phyloP scores from a whole-genome alignment of 2,797 vertebrate genomes.

The Eremophila alpestris region DNA sequence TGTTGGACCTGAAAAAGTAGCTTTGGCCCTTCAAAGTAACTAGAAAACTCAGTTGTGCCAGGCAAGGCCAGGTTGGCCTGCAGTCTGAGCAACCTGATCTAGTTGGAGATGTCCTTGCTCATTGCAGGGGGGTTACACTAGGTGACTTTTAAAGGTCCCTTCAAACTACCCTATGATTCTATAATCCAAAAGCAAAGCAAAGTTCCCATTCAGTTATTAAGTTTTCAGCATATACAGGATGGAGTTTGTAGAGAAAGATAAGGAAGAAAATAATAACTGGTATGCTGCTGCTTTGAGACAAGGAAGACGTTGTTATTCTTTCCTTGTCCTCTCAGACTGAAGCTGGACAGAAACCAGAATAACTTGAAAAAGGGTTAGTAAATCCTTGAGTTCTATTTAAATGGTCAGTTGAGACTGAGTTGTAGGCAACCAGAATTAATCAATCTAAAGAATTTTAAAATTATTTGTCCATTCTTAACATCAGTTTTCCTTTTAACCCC shows the following conservation, averaged over 20 bases:
- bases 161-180: not conserved
- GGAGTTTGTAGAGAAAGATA: not conserved
- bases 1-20: not conserved
- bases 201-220: not conserved
- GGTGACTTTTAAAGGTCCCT: not conserved
- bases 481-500: not conserved
- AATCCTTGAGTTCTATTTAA: not conserved
- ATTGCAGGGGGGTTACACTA: not conserved
- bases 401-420: not conserved
- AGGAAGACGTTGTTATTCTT: not conserved
- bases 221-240: not conserved
- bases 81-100: not conserved
- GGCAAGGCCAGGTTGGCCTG: not conserved
- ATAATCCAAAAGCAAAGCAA: not conserved
- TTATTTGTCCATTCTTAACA: not conserved
- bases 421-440: not conserved
- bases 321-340: not conserved
- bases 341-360: not conserved
- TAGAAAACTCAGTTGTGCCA: not conserved
- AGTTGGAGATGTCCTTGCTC: not conserved
- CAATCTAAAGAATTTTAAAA: not conserved
- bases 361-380: not conserved
- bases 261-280: not conserved
- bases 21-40: not conserved
- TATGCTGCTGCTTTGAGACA: not conserved